Evolutionary conservation across 1,140 invertebrate genomes (phyloP), one percentile per base, ranked within the genome.

Genomic region (Muscidifurax raptorellus): DNA sequence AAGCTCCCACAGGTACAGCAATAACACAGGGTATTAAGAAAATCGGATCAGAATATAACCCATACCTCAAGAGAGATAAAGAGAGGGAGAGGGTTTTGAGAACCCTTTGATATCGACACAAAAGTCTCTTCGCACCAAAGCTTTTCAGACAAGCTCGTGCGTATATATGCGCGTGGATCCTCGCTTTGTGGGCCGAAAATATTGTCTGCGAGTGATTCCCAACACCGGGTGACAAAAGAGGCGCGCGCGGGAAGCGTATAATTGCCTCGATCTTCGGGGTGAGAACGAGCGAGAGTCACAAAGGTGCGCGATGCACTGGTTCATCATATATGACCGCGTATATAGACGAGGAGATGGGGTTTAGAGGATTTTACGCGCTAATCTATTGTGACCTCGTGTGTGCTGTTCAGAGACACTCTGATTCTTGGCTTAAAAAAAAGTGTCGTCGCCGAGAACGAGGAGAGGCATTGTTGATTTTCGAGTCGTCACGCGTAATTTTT

Each of bases 141-240:
- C 36, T 52, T 69, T 71, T 71, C 40, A 30, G 0, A 69, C 7
- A 69, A 30, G 25, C 27, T 69, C 66, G 25, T 12, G 9, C 67
- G 6, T 30, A 52, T 52, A 18, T 15, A 18, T 59, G 22, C n/a
- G 18, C 18, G 47, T 52, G 18, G 40, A 72, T 44, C 67, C 15
- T 81, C 40, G 66, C 79, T 81, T 81, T 81, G 40, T 72, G 67
- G 36, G 67, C 10, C 66, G 30, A 81, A 81, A 81, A 81, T 81
- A 81, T 81, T 81, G 44, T 74, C 28, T 18, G 66, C 71, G 30
- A 12, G 10, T 79, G 28, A 79, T 66, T 79, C 77, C 59, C 22
- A 27, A n/a, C 59, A 67, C 9, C 32, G 13, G 28, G 71, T 12
- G 77, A 79, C 77, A 79, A 66, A 79, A 12, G 71, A n/a, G 22